Conservation (phyloP, 1,140 invertebrate genomes). For the Drosophila kurseongensis region DNA sequence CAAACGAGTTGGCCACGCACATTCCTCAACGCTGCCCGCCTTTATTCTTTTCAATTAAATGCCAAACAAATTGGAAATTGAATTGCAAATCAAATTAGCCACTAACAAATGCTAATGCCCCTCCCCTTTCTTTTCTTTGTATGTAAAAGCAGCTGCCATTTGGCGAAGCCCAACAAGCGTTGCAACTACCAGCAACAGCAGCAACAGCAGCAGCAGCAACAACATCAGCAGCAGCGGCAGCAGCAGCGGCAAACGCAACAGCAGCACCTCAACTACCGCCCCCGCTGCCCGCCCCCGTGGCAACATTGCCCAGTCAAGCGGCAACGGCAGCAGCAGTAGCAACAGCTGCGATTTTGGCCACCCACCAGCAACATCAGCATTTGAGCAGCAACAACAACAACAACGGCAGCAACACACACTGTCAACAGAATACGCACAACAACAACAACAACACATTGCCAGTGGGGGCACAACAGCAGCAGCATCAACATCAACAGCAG, state of each 20-base stretch:
- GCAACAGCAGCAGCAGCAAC: constrained; percentile 31
- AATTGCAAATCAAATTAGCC: constrained; percentile 76
- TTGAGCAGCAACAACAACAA: constrained; percentile 39
- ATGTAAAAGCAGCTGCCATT: constrained; percentile 57
- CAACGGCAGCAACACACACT: constrained; percentile 19
- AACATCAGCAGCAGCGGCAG: constrained; percentile 51
- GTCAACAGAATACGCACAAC: constrained; percentile 21
- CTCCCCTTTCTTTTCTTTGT: not conserved
- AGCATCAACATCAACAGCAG: constrained; percentile 51
- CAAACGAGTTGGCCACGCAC: constrained; percentile 3
- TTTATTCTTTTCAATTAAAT: constrained; percentile 62
- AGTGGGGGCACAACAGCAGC: constrained; percentile 37
- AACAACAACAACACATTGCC: constrained; percentile 70
- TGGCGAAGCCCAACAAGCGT: constrained; percentile 75
- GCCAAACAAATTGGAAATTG: constrained; percentile 64
- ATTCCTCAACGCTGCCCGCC: constrained; percentile 3
- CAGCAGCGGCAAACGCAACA: constrained; percentile 28
- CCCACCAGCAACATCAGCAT: constrained; percentile 34
- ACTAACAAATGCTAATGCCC: constrained; percentile 47
- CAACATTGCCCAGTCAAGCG: constrained; percentile 61
- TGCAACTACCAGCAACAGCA: constrained; percentile 49
- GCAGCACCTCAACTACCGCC: constrained; percentile 36
- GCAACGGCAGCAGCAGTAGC: constrained; percentile 31
- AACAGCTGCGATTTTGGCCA: constrained; percentile 15
- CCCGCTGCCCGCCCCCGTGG: constrained; percentile 50